Evolutionary conservation across 2,888 invertebrate genomes (phyloP), one percentile per base, ranked within the genome.

Genomic region (Cinara cedri): DNA sequence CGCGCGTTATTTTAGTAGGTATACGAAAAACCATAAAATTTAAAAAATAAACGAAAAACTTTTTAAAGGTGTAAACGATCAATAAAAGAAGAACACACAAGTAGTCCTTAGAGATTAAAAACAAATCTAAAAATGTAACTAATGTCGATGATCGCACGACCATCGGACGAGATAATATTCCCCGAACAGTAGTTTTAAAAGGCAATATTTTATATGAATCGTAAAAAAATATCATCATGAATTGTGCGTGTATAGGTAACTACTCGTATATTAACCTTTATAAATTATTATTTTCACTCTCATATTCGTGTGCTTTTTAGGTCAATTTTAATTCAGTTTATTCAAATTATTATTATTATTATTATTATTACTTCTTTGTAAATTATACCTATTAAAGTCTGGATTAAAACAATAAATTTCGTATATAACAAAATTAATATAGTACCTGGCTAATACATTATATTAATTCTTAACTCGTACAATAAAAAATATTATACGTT

Each of bases 61-160:
- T 62, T 70, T 74, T 63, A 34, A 62, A 51, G 62, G 72, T 74
- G 72, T 74, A 74, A 62, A 72, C 72, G 72, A 63, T 74, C 72
- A 14, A 51, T 62, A 51, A n/a, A 51, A 51, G 24, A 11, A 57
- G 11, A 60, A 57, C 26, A 34, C 9, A n/a, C 34, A 19, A 74
- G 16, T 63, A 49, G 13, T 51, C 62, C 51, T 2, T 14, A 51
- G 72, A 51, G 62, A 63, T 74, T 63, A 74, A 74, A 72, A 63
- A 63, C 51, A 62, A 74, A 63, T 74, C 72, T 63, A 63, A 74
- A 74, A 74, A 51, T 51, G 21, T 51, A 51, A 74, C 51, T 74
- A 34, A 62, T 74, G 62, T 74, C 57, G 65, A 71, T 72, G 26
- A 51, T 34, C 34, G 34, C 34, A n/a, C n/a, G 3, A 34, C 6